A percentile compares a stretch with the other conserved stretches of the same genome.
phyloP scores from a whole-genome alignment of 2,888 invertebrate species.

The Diaprepes abbreviatus region DNA sequence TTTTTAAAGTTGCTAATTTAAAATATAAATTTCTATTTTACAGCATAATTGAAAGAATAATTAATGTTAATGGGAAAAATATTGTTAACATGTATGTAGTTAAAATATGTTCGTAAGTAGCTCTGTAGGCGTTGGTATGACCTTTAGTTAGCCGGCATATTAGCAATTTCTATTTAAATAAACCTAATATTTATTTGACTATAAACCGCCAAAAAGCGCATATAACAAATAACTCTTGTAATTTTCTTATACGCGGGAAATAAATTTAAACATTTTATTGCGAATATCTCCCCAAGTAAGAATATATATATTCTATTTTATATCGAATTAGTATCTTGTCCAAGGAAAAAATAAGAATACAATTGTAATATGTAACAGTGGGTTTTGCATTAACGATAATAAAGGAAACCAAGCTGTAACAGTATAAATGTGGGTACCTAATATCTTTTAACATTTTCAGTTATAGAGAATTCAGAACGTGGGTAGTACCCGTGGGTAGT shows the following conservation, averaged over 20 bases:
- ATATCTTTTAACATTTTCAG: conserved; percentile 57
- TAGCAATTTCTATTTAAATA: conserved; percentile 58
- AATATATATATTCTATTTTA: conserved; percentile 28
- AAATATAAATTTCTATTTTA: conserved; percentile 15
- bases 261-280: conserved; percentile 16
- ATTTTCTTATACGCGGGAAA: neutral
- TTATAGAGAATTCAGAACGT: conserved; percentile 56
- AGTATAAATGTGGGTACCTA: conserved; percentile 55
- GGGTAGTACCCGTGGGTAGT: conserved; percentile 58
- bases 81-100: conserved; percentile 30
- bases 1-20: neutral
- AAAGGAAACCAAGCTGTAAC: conserved; percentile 54
- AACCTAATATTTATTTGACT: conserved; percentile 55
- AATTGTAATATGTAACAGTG: conserved; percentile 54
- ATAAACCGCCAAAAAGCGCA: conserved; percentile 51
- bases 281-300: conserved; percentile 4
- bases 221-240: neutral
- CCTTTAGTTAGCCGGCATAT: conserved; percentile 53
- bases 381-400: conserved; percentile 55
- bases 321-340: conserved; percentile 32
- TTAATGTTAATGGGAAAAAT: conserved; percentile 32
- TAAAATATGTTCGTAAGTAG: conserved; percentile 21
- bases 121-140: conserved; percentile 54
- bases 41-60: conserved; percentile 8
- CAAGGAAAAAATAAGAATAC: conserved; percentile 19